Conservation (phyloP, 2,888 invertebrate species). For the Drosophila cracens region DNA sequence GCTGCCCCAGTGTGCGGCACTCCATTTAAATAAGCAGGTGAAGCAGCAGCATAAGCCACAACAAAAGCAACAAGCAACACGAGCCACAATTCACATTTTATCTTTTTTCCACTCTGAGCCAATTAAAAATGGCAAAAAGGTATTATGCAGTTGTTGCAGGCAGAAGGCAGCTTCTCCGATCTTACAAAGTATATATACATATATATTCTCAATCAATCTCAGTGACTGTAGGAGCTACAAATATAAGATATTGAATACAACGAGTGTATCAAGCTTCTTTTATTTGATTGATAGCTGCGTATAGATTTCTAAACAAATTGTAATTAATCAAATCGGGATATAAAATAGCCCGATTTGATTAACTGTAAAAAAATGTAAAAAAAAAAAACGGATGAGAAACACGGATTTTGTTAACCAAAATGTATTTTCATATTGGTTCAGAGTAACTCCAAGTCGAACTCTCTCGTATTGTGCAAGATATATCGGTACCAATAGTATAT, state of each 20-base stretch:
- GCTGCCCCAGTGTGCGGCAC: constrained; percentile 3
- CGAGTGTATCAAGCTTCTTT: not conserved
- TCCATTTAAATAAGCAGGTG: constrained; percentile 31
- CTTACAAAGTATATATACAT: not conserved
- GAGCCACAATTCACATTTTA: constrained; percentile 10
- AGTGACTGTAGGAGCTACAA: too few species aligned
- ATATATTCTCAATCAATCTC: not conserved
- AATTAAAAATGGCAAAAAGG: not conserved
- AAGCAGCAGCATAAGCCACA: not conserved
- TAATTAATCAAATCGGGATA: not conserved
- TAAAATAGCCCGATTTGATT: not conserved
- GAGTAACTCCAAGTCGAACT: not conserved
- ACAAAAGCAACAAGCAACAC: constrained; percentile 8
- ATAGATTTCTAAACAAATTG: not conserved
- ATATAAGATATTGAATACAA: not conserved
- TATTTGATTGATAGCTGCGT: not conserved
- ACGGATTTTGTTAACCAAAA: not conserved
- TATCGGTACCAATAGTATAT: not conserved
- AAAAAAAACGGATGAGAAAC: not conserved
- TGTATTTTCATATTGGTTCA: not conserved
- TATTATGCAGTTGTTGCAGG: not conserved
- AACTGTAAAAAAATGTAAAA: not conserved
- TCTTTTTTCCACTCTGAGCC: constrained; percentile 8
- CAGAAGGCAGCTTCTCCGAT: not conserved
- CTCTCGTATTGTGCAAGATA: not conserved